phyloP scores from a whole-genome alignment of 2,113 vertebrate species.

The Euleptes europaea region DNA sequence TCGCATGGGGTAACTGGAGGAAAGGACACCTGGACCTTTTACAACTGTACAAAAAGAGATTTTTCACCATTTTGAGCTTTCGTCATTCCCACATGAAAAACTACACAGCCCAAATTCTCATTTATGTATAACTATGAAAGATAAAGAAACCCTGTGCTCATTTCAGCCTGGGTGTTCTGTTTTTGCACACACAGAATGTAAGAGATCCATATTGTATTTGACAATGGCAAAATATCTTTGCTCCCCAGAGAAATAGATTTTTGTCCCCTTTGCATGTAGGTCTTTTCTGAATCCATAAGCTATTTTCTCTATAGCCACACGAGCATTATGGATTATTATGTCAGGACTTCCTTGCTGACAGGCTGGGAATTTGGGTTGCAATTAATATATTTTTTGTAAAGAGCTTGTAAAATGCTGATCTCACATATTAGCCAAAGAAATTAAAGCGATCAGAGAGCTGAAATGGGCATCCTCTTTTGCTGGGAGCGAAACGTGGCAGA shows the following conservation, averaged over 20 bases:
- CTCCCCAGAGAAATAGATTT: conserved; percentile 57
- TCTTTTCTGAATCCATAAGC: conserved; percentile 47
- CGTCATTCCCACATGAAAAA: not conserved
- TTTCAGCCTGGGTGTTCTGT: not conserved
- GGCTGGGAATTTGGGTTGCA: conserved; percentile 53
- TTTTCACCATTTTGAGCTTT: conserved; percentile 11
- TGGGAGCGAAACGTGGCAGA: conserved; percentile 23
- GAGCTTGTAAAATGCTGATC: conserved; percentile 49
- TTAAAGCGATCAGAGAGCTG: conserved; percentile 50
- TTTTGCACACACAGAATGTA: conserved; percentile 38
- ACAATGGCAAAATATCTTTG: conserved; percentile 62
- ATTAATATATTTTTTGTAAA: conserved; percentile 64
- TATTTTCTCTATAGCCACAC: conserved; percentile 57
- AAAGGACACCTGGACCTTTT: no score
- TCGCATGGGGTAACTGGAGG: no score
- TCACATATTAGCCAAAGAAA: conserved; percentile 58
- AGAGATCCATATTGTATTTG: conserved; percentile 59
- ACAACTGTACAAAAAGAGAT: conserved; percentile 29
- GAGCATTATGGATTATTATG: conserved; percentile 64
- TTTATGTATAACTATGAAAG: not conserved
- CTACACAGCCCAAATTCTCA: not conserved
- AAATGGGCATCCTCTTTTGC: conserved; percentile 42
- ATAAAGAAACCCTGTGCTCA: not conserved
- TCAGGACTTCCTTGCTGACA: conserved; percentile 50
- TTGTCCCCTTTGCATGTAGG: conserved; percentile 50